Conservation (phyloP, 2,113 vertebrate genomes). For the Vidua chalybeata region DNA sequence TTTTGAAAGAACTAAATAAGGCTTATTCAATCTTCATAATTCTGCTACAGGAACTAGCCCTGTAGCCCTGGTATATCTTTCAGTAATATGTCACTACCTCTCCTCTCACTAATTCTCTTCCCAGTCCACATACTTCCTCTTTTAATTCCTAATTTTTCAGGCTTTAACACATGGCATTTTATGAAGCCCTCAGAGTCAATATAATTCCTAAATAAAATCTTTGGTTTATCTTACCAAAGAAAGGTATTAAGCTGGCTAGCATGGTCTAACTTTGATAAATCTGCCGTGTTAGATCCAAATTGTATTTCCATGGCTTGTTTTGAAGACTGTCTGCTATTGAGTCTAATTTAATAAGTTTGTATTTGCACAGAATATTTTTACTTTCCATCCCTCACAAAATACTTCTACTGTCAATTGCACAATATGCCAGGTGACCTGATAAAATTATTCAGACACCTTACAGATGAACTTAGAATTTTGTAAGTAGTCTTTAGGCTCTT, state of each 20-base stretch:
- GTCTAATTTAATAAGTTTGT: not conserved
- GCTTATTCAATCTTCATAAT: not conserved
- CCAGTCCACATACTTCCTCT: not conserved
- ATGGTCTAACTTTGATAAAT: not conserved
- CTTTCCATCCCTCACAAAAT: not conserved
- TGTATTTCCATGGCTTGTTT: not conserved
- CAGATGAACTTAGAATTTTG: fast-evolving
- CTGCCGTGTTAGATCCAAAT: not conserved
- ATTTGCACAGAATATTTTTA: not conserved
- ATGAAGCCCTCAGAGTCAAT: not conserved
- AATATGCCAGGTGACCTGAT: not conserved
- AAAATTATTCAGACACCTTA: not conserved
- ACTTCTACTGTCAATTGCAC: not conserved
- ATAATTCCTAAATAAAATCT: not conserved
- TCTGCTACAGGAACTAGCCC: not conserved
- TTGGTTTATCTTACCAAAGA: not conserved
- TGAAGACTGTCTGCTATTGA: not conserved
- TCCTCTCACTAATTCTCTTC: not conserved
- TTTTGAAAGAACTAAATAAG: not conserved
- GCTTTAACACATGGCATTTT: not conserved
- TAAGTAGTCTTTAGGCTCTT: not conserved
- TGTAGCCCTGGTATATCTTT: not conserved
- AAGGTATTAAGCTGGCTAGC: not conserved
- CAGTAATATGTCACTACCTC: not conserved
- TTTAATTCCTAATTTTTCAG: not conserved